Base-by-base conservation (phyloP, 2,113 vertebrate genomes). In the Cromileptes altivelis region DNA sequence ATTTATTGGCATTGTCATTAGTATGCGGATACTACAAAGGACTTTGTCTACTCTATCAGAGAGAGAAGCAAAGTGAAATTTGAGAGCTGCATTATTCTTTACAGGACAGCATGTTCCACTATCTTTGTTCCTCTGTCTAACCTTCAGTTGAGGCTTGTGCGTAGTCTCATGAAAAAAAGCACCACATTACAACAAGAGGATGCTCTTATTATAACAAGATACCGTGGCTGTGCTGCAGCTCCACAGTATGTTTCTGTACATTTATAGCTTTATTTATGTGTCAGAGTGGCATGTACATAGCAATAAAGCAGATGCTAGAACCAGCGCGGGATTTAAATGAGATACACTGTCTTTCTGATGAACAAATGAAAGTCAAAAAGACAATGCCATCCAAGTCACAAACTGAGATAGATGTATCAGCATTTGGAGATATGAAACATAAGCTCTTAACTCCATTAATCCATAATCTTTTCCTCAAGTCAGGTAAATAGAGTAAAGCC, bases 71-170 rank as follows among this genome's bases (percentile, higher is more conserved):
- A 79, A 82, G 75, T 85, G 67, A 74, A 84, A 79, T 45, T 52
- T 17, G 76, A 88, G 77, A 49, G 75, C 63, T 65, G 77, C 49
- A 49, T 62, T 80, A 42, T 85, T 86, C 84, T 86, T 89, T 49
- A 70, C 21, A 2, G 70, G 50, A 75, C 68, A 65, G 62, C 65
- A 71, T 77, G 75, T 81, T 82, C 56, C 52, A 0, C 61, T 75
- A 82, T 85, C 85, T 80, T 56, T 80, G 63, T 68, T 82, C 76
- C 73, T 78, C 57, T 47, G 71, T 80, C 63, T 65, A 75, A 89
- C 83, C 80, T 89, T 40, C 77, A 85, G 77, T 65, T 13, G 40
- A 17, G 61, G 55, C 77, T 73, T 75, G 63, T 4, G 2, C 78
- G 62, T 67, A 75, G 69, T 80, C 55, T 75, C 7, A 25, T 45